phyloP scores from a whole-genome alignment of 2,797 vertebrate species.

The Oryzias sinensis region DNA sequence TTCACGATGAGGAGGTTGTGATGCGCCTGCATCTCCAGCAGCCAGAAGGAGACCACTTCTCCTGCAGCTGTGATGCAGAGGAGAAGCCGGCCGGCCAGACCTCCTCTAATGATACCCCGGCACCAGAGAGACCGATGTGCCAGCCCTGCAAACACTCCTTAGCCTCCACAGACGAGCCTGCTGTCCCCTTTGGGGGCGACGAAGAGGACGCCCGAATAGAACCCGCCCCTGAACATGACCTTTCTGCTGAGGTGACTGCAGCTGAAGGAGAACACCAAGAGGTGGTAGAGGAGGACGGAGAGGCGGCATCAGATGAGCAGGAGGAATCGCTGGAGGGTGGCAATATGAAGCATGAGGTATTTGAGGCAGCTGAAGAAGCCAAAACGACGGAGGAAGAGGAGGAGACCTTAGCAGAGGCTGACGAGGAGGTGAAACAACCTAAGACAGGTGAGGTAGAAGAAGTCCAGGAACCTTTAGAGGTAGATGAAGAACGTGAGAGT shows the following conservation, averaged over 20 bases:
- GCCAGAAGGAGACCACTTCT: constrained; percentile 69
- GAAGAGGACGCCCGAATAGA: constrained; percentile 21
- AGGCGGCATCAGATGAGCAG: constrained; percentile 20
- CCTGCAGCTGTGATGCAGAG: constrained; percentile 70
- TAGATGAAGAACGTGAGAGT: constrained; percentile 22
- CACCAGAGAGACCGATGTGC: constrained; percentile 72
- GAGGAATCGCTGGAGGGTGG: constrained; percentile 22
- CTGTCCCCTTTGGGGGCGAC: constrained; percentile 24
- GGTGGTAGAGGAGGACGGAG: constrained; percentile 22
- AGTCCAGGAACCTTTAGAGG: constrained; percentile 18
- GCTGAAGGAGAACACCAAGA: constrained; percentile 33
- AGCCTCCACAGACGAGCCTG: constrained; percentile 32
- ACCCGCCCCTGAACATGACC: constrained; percentile 15
- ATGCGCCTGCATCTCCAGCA: constrained; percentile 72
- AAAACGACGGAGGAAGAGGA: constrained; percentile 15
- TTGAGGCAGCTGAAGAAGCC: constrained; percentile 14
- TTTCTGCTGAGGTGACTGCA: constrained; percentile 17
- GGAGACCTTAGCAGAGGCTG: not conserved
- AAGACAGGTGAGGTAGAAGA: constrained; percentile 1
- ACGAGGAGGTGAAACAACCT: constrained; percentile 9
- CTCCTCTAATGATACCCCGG: constrained; percentile 81
- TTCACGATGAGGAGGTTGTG: constrained; percentile 69
- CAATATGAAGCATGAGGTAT: constrained; percentile 15
- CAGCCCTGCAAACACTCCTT: constrained; percentile 64
- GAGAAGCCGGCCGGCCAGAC: constrained; percentile 70